Percentiles rank a stretch among this genome's conserved stretches.
These are phyloP conservation scores for Halcyon smyrnensis DNA, from an alignment of 2,797 vertebrate species.

Conservation along the genomic window DNA sequence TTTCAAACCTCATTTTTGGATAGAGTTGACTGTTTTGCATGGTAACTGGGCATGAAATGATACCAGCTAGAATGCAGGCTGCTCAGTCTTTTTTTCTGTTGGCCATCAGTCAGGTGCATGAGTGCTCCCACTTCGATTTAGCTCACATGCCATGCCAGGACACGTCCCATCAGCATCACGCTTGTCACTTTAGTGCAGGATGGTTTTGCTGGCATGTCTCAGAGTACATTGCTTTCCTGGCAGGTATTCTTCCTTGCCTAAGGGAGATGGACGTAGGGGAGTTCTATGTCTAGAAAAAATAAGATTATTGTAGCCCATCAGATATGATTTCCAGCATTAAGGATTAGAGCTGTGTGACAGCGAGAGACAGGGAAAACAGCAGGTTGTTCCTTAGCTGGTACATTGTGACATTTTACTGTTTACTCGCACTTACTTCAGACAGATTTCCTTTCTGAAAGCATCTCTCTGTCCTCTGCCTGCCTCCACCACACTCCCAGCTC, in stretches of 20 bases:
- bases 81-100: background rate
- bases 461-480: background rate
- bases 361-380: background rate
- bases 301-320: constrained; percentile 36
- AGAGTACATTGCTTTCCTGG: background rate
- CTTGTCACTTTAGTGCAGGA: background rate
- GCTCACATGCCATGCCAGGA: background rate
- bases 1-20: background rate
- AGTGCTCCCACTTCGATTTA: background rate
- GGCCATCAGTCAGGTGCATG: background rate
- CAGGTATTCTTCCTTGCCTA: constrained; percentile 32
- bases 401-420: background rate
- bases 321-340: constrained; percentile 5
- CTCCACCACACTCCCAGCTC: background rate
- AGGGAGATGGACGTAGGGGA: background rate
- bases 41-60: constrained; percentile 36
- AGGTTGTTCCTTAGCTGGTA: background rate
- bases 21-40: background rate
- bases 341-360: background rate
- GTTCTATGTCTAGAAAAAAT: background rate
- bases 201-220: background rate
- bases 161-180: background rate
- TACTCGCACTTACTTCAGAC: background rate
- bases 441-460: background rate
- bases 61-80: background rate